Base-by-base conservation (phyloP, 2,113 vertebrate species). In the Oryzias melastigma region DNA sequence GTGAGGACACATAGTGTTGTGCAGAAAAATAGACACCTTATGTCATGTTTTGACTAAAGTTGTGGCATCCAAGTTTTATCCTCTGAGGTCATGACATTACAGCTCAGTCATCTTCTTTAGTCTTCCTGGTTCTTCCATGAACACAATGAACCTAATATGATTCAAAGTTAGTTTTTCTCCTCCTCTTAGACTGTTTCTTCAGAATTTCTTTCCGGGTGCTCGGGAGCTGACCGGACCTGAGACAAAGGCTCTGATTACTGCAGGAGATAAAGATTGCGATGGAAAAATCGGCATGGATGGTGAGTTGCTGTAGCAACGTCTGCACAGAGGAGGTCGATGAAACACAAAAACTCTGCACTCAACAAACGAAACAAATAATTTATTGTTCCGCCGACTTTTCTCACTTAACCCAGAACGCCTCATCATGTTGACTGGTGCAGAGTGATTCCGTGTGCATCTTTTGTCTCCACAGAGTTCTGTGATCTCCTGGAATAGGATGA, bases 231-330 rank as follows among this genome's bases (percentile, higher is more conserved):
- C 89, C 4, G 82, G 84, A 3, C 75, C 78, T 3, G 92, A 94
- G 85, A 92, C 91, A 57, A 87, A 91, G 68, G 48, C 64, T 0
- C 84, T 94, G 74, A 83, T 94, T 68, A 45, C 69, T 47, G 92
- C 82, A 27, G 92, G 85, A 7, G 92, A 95, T 63, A 88, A 79
- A 3, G 92, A 94, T 14, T 83, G 91, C 13, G 91, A 95, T 7
- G 91, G 92, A 7, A 93, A 91, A 88, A 95, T 91, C 41, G 93
- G 93, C 68, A 80, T 89, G 60, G 88, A 92, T 69, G 90, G 91
- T 93, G 85, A n/a, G 77, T 76, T 25, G 1, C 40, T 50, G 49
- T 13, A 0, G 45, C 51, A 56, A 13, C 4, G 14, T 57, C 18
- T n/a, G 29, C 7, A 22, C 25, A 27, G 22, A 22, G 65, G 81